phyloP scores from a whole-genome alignment of 1,140 invertebrate species.

The Popillia japonica region DNA sequence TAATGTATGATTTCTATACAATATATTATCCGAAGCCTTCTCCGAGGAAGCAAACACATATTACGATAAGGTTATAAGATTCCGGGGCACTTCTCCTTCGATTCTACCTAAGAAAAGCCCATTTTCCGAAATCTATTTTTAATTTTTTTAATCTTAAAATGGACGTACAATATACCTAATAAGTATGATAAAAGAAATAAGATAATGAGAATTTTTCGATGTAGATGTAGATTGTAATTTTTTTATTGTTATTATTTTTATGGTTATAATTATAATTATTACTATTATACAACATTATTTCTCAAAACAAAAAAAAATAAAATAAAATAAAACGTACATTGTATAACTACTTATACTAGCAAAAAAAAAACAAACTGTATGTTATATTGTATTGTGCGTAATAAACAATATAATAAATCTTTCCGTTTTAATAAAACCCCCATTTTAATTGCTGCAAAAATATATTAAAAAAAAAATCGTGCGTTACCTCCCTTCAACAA shows the following conservation, averaged over 20 bases:
- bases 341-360: constrained; percentile 27
- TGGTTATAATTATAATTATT: constrained; percentile 2
- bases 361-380: constrained; percentile 23
- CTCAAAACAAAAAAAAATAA: constrained; percentile 26
- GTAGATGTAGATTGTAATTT: not conserved
- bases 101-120: no score
- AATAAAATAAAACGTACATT: constrained; percentile 2
- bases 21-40: no score
- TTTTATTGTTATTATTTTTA: not conserved
- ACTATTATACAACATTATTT: constrained; percentile 22
- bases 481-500: not conserved
- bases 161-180: no score
- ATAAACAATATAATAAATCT: constrained; percentile 17
- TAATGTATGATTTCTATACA: no score
- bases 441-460: not conserved
- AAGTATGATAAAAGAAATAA: not conserved
- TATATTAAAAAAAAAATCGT: constrained; percentile 2
- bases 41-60: no score
- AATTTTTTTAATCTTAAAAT: no score
- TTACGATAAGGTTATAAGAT: no score
- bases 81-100: no score
- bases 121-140: no score
- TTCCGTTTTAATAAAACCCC: not conserved
- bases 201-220: not conserved
- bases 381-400: constrained; percentile 25